Evolutionary conservation across 2,113 vertebrate species (phyloP), one percentile per base, ranked within the genome.

Genomic region (Oostethus manadensis): DNA sequence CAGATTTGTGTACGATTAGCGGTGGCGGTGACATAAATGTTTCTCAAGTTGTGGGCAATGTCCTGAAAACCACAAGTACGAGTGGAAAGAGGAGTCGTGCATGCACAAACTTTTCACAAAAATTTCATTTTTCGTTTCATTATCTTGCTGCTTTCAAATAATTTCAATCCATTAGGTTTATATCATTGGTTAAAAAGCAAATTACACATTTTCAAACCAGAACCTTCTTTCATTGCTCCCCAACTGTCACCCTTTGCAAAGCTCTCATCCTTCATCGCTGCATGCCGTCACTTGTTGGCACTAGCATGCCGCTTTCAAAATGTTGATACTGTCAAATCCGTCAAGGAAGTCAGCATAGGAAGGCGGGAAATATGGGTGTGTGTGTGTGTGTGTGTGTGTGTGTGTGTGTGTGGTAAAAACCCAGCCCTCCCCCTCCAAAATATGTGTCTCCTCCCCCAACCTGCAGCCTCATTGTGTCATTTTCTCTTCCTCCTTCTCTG

Each of bases 281-380:
- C 53, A 33, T 22, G 1, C 48, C 29, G 50, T 74, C 74, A 53
- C 75, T 75, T 69, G 62, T 70, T 62, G 54, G 71, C 67, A 69
- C 60, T 16, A 22, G 23, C 18, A 35, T 33, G 21, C 48, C 67
- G 20, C 60, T 69, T 54, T 74, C 13, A 67, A 73, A 87, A 76
- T 76, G 81, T 80, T 82, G 77, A 73, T 81, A 68, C 68, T 55
- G 56, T 64, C 61, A 72, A 73, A 60, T 77, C 73, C 59, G 70
- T 79, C 53, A 33, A 82, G 87, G 84, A 85, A 84, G 85, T 76
- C 66, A 21, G 45, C 29, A 56, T 61, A 68, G 76, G 74, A 80
- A 83, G 58, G 56, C 38, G 58, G 63, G 67, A 84, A 85, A 77
- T 58, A 73, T 60, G 62, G 73, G 76, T 81, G 77, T 78, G 74